Percentiles rank a stretch among this genome's conserved stretches.
These are phyloP conservation scores for Eleginops maclovinus DNA, from an alignment of 2,113 vertebrate genomes.

Conservation along the genomic window DNA sequence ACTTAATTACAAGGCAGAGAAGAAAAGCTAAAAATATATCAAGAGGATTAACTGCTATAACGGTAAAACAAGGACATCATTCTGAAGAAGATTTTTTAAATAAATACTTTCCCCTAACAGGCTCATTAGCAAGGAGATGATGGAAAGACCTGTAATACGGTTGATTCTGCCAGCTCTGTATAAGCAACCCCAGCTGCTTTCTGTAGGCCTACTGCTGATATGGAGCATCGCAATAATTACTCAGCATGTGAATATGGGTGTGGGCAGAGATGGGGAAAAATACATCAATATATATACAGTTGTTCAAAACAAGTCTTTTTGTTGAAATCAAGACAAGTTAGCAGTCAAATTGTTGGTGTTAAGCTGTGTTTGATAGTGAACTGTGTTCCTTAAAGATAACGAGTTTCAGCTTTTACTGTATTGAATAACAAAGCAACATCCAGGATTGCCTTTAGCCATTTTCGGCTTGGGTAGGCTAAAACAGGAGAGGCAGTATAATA, in stretches of 20 bases:
- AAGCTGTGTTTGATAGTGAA: neutral
- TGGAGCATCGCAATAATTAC: constrained; percentile 9
- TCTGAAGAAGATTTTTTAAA: constrained; percentile 45
- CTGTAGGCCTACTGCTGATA: neutral
- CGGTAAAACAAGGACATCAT: constrained; percentile 56
- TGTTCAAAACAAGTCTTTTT: neutral
- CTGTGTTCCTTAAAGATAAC: neutral
- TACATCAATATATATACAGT: neutral
- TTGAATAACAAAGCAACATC: neutral
- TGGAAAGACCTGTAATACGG: constrained; percentile 13
- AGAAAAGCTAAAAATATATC: constrained; percentile 68
- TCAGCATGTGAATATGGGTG: constrained; percentile 1
- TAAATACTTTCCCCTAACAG: constrained; percentile 58
- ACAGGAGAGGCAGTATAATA: neutral
- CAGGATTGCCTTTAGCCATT: neutral
- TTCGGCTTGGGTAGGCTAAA: neutral
- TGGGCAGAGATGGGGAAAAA: neutral
- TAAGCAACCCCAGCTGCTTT: constrained; percentile 18
- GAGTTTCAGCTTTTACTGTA: neutral
- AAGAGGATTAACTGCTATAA: constrained; percentile 66
- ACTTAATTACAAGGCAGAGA: constrained; percentile 74
- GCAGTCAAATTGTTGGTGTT: neutral
- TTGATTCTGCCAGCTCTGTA: constrained; percentile 27
- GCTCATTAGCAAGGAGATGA: constrained; percentile 50
- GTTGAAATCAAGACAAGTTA: neutral